Evolutionary conservation across 2,113 vertebrate species (phyloP).

Genomic region (Bombycilla garrulus): DNA sequence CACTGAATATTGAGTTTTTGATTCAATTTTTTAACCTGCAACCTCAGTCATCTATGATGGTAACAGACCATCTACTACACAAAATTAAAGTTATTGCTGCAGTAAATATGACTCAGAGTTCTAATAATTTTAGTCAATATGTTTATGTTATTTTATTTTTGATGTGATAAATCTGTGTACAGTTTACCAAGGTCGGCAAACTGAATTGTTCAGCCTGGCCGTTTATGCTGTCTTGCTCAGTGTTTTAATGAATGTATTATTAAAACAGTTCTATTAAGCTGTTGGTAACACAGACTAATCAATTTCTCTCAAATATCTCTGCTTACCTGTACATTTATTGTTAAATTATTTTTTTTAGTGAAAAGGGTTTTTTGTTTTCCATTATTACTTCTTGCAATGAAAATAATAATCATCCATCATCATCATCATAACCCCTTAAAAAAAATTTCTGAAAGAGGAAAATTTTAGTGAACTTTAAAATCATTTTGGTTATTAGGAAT

Average conservation of each 20-base stretch:
- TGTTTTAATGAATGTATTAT: neutral
- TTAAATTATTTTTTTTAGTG: neutral
- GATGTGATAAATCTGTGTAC: neutral
- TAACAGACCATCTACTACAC: neutral
- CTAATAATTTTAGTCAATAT: neutral
- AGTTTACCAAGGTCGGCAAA: neutral
- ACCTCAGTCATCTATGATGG: neutral
- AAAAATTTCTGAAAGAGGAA: neutral
- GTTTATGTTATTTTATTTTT: neutral
- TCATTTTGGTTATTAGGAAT: accelerated
- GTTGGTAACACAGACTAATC: neutral
- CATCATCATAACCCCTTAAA: neutral
- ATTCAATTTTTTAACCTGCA: neutral
- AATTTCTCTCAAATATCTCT: too few relatives aligned
- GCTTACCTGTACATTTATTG: too few relatives aligned
- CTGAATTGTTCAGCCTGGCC: neutral
- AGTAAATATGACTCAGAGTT: neutral
- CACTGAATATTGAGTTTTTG: neutral
- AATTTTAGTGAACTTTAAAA: neutral
- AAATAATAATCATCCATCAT: neutral
- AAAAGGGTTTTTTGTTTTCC: accelerated
- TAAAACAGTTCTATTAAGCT: neutral
- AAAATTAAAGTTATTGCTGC: neutral
- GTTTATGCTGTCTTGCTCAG: accelerated
- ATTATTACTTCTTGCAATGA: neutral